Evolutionary conservation across 2,888 invertebrate genomes (phyloP).

Genomic region (Invenusta paracnida): DNA sequence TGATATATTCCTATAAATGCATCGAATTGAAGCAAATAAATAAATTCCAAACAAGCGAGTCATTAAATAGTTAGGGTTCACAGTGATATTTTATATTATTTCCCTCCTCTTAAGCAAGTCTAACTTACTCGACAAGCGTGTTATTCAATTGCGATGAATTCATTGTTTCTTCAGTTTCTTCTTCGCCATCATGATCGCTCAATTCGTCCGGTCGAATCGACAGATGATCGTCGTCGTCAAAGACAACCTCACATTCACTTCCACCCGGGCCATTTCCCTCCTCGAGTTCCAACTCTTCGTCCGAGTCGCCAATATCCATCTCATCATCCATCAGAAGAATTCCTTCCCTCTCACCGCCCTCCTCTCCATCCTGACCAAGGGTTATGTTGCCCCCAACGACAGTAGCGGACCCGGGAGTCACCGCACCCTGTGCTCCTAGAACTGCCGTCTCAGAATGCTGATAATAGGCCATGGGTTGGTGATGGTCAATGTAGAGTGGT

Average conservation of each 20-base stretch:
- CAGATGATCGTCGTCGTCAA: background rate
- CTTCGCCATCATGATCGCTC: background rate
- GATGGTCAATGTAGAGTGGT: background rate
- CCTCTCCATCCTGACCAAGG: background rate
- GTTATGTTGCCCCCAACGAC: too few relatives aligned
- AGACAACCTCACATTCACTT: background rate
- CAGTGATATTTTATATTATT: too few relatives aligned
- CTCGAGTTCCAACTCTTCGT: background rate
- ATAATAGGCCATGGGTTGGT: constrained; percentile 2
- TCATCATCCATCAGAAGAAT: background rate
- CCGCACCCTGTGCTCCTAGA: too few relatives aligned
- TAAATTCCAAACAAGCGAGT: too few relatives aligned
- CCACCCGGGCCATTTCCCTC: background rate
- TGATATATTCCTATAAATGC: too few relatives aligned
- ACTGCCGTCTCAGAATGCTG: background rate
- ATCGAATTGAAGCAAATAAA: too few relatives aligned
- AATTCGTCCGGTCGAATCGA: background rate
- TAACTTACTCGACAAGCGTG: too few relatives aligned
- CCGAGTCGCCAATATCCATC: constrained; percentile 12
- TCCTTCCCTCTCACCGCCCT: background rate
- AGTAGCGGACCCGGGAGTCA: background rate
- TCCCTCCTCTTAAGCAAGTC: too few relatives aligned
- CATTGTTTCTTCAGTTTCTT: too few relatives aligned
- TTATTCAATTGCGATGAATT: too few relatives aligned
- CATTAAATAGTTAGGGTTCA: too few relatives aligned